phyloP scores from a whole-genome alignment of 2,797 vertebrate species.

The Petrocephalus schoutedeni region DNA sequence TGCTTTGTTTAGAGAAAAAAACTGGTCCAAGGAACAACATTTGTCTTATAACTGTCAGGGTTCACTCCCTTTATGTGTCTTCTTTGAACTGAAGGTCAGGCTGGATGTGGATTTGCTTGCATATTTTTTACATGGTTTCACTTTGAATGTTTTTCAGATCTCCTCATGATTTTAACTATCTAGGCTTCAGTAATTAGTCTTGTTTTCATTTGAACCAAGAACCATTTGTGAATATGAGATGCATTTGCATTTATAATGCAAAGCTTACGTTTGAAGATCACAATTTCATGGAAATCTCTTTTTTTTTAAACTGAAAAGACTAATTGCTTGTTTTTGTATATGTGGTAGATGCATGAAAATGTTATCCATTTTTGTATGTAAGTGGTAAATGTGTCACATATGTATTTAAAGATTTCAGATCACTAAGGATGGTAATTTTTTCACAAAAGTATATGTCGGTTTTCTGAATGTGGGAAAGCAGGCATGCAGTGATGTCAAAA shows the following conservation, averaged over 20 bases:
- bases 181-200: not conserved
- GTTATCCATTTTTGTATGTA: not conserved
- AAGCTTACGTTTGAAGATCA: not conserved
- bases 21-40: not conserved
- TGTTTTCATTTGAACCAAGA: not conserved
- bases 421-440: not conserved
- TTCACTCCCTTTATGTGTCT: not conserved
- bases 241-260: not conserved
- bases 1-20: not conserved
- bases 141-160: not conserved
- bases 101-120: not conserved
- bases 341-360: not conserved
- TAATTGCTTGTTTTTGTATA: not conserved
- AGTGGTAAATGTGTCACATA: not conserved
- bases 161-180: not conserved
- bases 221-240: not conserved
- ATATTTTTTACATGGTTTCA: not conserved
- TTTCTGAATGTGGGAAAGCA: not conserved
- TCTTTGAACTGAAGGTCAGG: not conserved
- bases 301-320: not conserved
- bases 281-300: not conserved
- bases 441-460: not conserved
- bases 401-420: not conserved
- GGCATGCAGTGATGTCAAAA: not conserved
- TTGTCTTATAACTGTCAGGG: not conserved